These are phyloP conservation scores for Piscicola geometra DNA, from an alignment of 2,888 invertebrate species.

Conservation along the genomic window DNA sequence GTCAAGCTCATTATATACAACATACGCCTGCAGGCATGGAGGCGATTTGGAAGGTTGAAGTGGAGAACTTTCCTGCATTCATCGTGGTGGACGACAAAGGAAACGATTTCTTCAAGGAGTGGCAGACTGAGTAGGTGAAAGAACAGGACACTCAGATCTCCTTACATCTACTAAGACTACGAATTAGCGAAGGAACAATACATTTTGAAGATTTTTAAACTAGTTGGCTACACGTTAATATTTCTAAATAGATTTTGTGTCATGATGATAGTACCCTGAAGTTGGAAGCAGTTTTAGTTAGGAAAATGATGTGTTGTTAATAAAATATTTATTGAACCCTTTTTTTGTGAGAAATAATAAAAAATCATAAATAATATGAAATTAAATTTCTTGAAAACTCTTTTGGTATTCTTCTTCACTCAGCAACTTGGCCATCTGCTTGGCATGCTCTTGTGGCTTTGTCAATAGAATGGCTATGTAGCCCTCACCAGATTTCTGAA, in stretches of 20 bases:
- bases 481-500: slow-evolving; percentile 1
- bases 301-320: too few relatives aligned
- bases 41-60: slow-evolving; percentile 55
- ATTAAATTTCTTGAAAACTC: background rate
- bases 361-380: too few relatives aligned
- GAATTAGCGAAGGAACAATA: background rate
- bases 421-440: slow-evolving; percentile 11
- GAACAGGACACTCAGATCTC: background rate
- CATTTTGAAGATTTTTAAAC: too few relatives aligned
- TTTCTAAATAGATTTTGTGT: too few relatives aligned
- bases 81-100: slow-evolving; percentile 57
- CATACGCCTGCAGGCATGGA: slow-evolving; percentile 56
- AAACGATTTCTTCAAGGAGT: slow-evolving; percentile 56
- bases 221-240: too few relatives aligned
- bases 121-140: slow-evolving; percentile 56
- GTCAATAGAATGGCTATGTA: slow-evolving; percentile 14
- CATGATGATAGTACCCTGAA: too few relatives aligned
- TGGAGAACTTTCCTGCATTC: slow-evolving; percentile 56
- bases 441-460: slow-evolving; percentile 4
- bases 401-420: slow-evolving; percentile 13
- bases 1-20: too few relatives aligned
- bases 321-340: too few relatives aligned
- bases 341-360: too few relatives aligned
- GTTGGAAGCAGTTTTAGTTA: too few relatives aligned
- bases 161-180: background rate